A percentile compares a stretch with the other conserved stretches of the same genome.
Evolutionary conservation across 2,113 vertebrate genomes (phyloP).

Genomic region (Panthera tigris): DNA sequence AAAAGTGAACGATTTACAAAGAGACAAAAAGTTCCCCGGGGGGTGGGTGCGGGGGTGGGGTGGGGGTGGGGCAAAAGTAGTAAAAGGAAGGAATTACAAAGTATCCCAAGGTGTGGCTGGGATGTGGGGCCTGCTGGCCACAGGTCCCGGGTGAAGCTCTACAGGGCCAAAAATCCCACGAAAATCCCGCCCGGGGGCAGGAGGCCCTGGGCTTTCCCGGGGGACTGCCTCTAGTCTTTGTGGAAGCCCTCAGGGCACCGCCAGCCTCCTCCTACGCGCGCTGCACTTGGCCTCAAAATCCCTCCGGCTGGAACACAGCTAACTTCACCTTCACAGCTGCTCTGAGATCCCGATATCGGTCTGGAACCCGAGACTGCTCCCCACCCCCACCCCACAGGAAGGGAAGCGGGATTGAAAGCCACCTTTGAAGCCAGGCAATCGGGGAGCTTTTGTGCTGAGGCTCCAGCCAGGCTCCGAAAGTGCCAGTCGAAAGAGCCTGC

Average conservation of each 20-base stretch:
- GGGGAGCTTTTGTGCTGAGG: not conserved
- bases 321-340: not conserved
- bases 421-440: not conserved
- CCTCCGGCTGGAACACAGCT: fast-evolving
- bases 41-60: not conserved
- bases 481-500: not conserved
- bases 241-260: not conserved
- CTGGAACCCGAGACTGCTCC: not conserved
- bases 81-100: not conserved
- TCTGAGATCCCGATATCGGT: not conserved
- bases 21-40: not conserved
- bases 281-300: not conserved
- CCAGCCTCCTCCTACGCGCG: not conserved
- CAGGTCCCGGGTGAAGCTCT: not conserved
- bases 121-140: not conserved
- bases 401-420: not conserved
- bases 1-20: not conserved
- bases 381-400: not conserved
- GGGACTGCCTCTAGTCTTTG: not conserved
- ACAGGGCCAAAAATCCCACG: not conserved
- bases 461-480: not conserved
- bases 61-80: not conserved
- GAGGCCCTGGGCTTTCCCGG: not conserved
- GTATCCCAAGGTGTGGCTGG: too few species aligned
- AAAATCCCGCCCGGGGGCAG: not conserved